phyloP scores from a whole-genome alignment of 2,888 invertebrate genomes.

The Acleris laterana region DNA sequence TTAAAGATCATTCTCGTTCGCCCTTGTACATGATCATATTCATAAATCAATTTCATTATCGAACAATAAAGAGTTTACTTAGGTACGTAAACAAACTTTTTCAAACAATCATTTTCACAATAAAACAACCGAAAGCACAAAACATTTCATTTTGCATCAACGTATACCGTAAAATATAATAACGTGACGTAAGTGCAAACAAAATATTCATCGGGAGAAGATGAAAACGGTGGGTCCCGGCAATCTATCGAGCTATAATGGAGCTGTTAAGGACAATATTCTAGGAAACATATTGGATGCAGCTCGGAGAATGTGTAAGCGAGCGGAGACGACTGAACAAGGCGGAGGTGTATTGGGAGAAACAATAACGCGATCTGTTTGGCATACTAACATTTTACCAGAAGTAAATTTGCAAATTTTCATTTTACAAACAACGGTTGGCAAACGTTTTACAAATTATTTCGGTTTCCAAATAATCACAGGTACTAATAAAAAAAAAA shows the following conservation, averaged over 20 bases:
- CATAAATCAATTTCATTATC: too few relatives aligned
- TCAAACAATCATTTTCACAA: not conserved
- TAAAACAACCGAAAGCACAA: not conserved
- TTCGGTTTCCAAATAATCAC: too few relatives aligned
- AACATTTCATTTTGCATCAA: too few relatives aligned
- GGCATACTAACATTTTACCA: too few relatives aligned
- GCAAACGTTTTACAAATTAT: too few relatives aligned
- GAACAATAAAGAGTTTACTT: too few relatives aligned
- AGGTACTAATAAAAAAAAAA: too few relatives aligned
- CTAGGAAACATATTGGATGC: slow-evolving; percentile 83
- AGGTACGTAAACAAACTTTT: too few relatives aligned
- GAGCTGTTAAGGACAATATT: slow-evolving; percentile 84
- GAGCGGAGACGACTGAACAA: slow-evolving; percentile 62
- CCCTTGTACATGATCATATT: too few relatives aligned
- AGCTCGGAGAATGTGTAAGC: slow-evolving; percentile 81
- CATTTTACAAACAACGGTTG: too few relatives aligned
- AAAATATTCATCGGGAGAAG: slow-evolving; percentile 66
- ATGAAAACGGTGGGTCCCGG: slow-evolving; percentile 48
- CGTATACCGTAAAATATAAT: slow-evolving; percentile 3
- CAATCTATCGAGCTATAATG: slow-evolving; percentile 74
- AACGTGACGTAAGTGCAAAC: slow-evolving; percentile 47
- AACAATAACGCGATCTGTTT: not conserved
- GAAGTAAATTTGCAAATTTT: too few relatives aligned
- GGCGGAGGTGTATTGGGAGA: slow-evolving; percentile 48
- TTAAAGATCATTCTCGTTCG: too few relatives aligned